phyloP scores from a whole-genome alignment of 2,113 vertebrate genomes.

The Indicator indicator region DNA sequence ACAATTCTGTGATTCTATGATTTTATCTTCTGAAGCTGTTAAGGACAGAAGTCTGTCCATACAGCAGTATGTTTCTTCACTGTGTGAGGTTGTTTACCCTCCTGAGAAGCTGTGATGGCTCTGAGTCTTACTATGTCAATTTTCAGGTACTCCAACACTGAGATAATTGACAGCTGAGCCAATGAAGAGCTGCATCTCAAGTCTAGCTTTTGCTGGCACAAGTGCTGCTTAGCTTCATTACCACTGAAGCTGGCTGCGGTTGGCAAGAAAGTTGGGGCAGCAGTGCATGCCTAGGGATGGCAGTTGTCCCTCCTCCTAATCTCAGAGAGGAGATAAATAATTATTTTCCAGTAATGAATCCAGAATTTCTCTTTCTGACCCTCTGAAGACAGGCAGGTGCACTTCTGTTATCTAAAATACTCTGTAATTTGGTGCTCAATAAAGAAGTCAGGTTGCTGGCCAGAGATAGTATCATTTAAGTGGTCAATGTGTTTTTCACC shows the following conservation, averaged over 20 bases:
- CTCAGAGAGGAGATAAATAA: not conserved
- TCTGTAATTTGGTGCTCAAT: not conserved
- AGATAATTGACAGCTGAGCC: not conserved
- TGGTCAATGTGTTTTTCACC: not conserved
- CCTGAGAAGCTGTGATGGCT: not conserved
- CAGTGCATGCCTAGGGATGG: not conserved
- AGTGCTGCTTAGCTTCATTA: not conserved
- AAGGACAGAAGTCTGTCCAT: not conserved
- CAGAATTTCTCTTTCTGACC: not conserved
- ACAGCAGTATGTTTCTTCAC: not conserved
- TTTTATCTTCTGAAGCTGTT: not conserved
- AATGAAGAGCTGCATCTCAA: accelerated
- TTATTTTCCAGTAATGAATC: not conserved
- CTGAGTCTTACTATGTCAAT: not conserved
- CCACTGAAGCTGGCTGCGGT: not conserved
- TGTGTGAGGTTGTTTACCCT: not conserved
- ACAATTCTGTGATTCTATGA: too few relatives aligned
- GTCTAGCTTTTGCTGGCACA: not conserved
- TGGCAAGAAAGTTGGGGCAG: not conserved
- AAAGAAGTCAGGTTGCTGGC: not conserved
- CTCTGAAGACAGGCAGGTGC: not conserved
- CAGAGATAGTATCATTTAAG: not conserved
- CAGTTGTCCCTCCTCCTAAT: not conserved
- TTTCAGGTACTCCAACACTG: not conserved
- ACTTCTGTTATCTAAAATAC: not conserved